Evolutionary conservation across 2,797 vertebrate species (phyloP).

Genomic region (Nyctibius grandis): DNA sequence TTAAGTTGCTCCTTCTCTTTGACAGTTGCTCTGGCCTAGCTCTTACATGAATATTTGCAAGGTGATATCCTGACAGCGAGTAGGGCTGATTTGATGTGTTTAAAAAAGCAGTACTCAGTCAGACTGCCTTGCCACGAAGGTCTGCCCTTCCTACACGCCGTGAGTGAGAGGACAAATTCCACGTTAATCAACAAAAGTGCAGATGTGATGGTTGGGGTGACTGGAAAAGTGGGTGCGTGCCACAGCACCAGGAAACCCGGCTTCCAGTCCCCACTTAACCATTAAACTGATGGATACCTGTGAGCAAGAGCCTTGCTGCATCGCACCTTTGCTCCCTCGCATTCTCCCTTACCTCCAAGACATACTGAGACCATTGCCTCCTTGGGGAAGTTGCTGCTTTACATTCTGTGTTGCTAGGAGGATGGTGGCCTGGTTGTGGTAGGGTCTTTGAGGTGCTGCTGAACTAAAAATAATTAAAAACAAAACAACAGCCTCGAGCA

Average conservation of each 20-base stretch:
- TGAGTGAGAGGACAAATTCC: background rate
- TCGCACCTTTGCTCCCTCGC: background rate
- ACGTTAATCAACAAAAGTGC: background rate
- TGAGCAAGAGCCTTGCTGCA: background rate
- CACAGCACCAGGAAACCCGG: rapidly evolving
- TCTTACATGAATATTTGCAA: background rate
- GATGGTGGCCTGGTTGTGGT: background rate
- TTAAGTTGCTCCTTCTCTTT: background rate
- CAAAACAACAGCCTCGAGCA: background rate
- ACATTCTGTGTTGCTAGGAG: background rate
- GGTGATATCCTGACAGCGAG: background rate
- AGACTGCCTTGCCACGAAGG: background rate
- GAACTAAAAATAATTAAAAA: background rate
- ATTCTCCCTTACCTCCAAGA: background rate
- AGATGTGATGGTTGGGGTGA: background rate
- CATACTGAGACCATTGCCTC: background rate
- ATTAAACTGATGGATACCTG: background rate
- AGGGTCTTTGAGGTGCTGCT: background rate
- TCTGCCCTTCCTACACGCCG: rapidly evolving
- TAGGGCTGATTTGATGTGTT: background rate
- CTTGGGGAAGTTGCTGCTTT: background rate
- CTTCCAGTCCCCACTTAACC: background rate
- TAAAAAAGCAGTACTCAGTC: background rate
- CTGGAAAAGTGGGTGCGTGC: background rate
- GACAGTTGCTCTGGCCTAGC: background rate